Evolutionary conservation across 2,113 vertebrate species (phyloP).

Genomic region (Crypturellus undulatus): DNA sequence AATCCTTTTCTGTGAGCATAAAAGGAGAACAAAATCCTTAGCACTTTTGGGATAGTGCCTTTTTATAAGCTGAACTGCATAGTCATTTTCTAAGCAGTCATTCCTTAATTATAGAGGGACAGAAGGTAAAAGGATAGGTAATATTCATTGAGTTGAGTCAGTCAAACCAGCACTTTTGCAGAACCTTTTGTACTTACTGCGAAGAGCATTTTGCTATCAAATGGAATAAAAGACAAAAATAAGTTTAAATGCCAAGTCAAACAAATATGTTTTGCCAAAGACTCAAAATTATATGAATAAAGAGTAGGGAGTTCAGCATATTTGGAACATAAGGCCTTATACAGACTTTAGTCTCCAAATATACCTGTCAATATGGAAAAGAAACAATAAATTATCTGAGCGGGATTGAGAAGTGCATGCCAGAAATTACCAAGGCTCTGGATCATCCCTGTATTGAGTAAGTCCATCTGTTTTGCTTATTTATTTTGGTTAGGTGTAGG

Average conservation of each 20-base stretch:
- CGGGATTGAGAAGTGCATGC: neutral
- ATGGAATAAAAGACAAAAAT: slow-evolving; percentile 20
- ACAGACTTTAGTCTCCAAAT: slow-evolving; percentile 9
- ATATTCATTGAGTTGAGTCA: slow-evolving; percentile 16
- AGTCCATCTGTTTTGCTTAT: neutral
- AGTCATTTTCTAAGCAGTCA: neutral
- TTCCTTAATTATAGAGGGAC: neutral
- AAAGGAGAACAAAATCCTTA: neutral
- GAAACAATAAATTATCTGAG: slow-evolving; percentile 33
- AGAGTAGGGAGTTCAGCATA: slow-evolving; percentile 9
- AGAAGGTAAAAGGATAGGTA: neutral
- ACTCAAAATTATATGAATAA: slow-evolving; percentile 35
- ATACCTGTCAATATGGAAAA: slow-evolving; percentile 20
- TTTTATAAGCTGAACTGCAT: neutral
- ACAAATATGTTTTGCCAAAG: slow-evolving; percentile 37
- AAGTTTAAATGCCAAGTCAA: slow-evolving; percentile 52
- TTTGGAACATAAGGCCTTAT: slow-evolving; percentile 38
- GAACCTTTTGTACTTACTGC: neutral
- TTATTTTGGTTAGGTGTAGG: neutral
- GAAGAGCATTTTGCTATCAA: slow-evolving; percentile 45
- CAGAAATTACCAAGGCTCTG: neutral
- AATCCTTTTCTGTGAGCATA: neutral
- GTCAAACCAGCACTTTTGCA: neutral
- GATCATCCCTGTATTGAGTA: neutral
- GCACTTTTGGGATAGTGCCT: neutral